Conservation (phyloP, 1,140 invertebrate genomes). For the Parasteatoda tepidariorum region DNA sequence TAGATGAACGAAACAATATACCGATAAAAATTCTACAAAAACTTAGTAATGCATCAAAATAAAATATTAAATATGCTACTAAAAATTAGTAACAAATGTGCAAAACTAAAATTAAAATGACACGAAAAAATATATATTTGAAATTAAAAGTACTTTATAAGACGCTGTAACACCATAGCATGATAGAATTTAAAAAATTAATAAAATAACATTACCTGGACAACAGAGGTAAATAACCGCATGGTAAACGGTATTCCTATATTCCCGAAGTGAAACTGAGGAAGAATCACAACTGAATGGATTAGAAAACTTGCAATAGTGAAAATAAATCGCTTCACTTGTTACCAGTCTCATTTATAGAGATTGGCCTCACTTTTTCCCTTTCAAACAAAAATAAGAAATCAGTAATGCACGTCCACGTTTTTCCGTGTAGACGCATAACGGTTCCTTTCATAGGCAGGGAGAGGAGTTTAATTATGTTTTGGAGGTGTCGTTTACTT, state of each 20-base stretch:
- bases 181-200: too few species aligned
- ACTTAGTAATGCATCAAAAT: too few species aligned
- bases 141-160: too few species aligned
- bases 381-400: background rate
- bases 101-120: too few species aligned
- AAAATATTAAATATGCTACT: too few species aligned
- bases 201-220: background rate
- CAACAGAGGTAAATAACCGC: background rate
- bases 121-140: too few species aligned
- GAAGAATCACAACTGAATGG: background rate
- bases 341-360: conserved; percentile 3
- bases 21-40: too few species aligned
- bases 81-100: too few species aligned
- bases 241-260: background rate
- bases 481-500: background rate
- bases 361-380: conserved; percentile 2
- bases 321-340: conserved; percentile 21
- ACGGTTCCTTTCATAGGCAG: too few species aligned
- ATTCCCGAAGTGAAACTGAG: background rate
- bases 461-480: background rate
- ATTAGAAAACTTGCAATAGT: background rate
- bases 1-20: too few species aligned
- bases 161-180: too few species aligned
- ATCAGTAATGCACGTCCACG: background rate
- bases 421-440: background rate